These are phyloP conservation scores for Onychomys arenicola DNA, from an alignment of 2,797 vertebrate species.

Conservation along the genomic window DNA sequence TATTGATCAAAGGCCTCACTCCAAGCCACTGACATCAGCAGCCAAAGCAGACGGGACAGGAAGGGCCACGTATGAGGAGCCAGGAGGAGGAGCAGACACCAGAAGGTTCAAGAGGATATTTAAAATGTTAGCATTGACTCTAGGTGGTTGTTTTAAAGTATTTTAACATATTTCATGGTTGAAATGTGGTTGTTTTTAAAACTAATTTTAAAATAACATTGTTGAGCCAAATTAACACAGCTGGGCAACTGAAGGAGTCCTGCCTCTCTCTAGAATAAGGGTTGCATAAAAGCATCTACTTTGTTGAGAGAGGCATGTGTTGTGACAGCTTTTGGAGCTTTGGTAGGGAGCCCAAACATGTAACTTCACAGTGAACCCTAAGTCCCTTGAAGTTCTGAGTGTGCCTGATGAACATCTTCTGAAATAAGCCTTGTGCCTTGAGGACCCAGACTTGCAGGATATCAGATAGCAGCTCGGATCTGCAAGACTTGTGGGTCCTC, in stretches of 20 bases:
- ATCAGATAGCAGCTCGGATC: background rate
- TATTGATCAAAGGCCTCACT: background rate
- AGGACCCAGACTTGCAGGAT: no score
- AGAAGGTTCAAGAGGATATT: background rate
- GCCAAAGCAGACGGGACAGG: background rate
- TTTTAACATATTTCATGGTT: background rate
- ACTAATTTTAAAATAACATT: background rate
- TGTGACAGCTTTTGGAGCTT: background rate
- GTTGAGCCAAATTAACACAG: background rate
- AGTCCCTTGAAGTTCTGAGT: background rate
- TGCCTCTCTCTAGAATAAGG: background rate
- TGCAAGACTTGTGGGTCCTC: accelerated
- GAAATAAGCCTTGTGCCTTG: background rate
- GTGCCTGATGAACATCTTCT: background rate
- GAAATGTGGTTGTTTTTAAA: background rate
- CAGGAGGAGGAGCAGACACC: no score
- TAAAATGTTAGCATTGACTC: background rate
- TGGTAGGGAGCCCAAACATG: no score
- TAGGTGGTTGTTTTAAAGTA: background rate
- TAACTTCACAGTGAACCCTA: no score
- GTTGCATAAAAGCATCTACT: no score
- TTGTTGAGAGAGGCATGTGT: background rate
- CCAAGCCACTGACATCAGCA: background rate
- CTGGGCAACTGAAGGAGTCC: no score
- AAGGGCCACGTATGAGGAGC: background rate